phyloP scores from a whole-genome alignment of 2,113 vertebrate species.

The Gadus chalcogrammus region DNA sequence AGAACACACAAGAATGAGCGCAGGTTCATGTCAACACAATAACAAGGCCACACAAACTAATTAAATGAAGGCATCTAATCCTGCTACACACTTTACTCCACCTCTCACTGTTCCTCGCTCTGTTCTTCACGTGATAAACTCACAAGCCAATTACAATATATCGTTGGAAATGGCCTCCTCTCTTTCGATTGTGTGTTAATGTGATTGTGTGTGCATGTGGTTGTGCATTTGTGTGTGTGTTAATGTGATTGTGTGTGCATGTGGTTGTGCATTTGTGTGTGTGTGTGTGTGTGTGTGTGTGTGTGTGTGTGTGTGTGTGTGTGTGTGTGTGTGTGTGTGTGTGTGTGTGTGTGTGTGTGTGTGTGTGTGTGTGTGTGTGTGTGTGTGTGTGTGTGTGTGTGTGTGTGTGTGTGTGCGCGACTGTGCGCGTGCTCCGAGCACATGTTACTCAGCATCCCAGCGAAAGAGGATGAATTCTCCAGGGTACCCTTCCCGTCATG shows the following conservation, averaged over 20 bases:
- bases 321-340: conserved; percentile 7
- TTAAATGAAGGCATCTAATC: no score
- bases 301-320: conserved; percentile 1
- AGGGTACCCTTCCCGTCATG: conserved; percentile 42
- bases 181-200: no score
- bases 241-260: neutral
- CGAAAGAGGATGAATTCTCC: conserved; percentile 49
- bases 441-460: conserved; percentile 3
- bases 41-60: conserved; percentile 9
- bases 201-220: neutral
- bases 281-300: neutral
- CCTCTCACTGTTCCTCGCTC: conserved; percentile 3
- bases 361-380: conserved; percentile 5
- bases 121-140: neutral
- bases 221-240: neutral
- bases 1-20: conserved; percentile 1
- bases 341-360: neutral
- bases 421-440: conserved; percentile 1
- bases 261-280: neutral
- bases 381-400: conserved; percentile 1
- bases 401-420: neutral
- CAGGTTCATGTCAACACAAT: conserved; percentile 7
- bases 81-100: conserved; percentile 2
- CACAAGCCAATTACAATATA: no score
- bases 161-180: no score